Evolutionary conservation across 2,888 invertebrate genomes (phyloP).

Genomic region (Campaea margaritaria): DNA sequence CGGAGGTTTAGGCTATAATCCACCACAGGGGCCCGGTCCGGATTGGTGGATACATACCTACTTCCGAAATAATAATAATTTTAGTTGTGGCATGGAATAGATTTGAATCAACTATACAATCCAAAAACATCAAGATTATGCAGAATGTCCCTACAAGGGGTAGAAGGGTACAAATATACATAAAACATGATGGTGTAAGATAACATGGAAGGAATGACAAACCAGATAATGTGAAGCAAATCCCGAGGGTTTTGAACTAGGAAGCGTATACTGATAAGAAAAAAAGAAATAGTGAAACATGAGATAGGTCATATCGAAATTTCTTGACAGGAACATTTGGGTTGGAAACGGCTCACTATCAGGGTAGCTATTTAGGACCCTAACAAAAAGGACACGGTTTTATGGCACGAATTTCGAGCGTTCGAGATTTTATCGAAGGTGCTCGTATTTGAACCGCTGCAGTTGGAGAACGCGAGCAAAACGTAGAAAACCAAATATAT

Average conservation of each 20-base stretch:
- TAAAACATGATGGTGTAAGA: conserved; percentile 26
- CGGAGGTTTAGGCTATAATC: too few species aligned
- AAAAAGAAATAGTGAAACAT: conserved; percentile 11
- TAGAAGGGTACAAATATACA: conserved; percentile 10
- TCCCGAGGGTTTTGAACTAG: conserved; percentile 23
- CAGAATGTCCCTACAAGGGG: conserved; percentile 7
- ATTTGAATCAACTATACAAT: background rate
- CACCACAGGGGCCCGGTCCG: too few species aligned
- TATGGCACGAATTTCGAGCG: too few species aligned
- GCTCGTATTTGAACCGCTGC: too few species aligned
- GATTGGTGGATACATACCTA: too few species aligned
- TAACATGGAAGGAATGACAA: conserved; percentile 17
- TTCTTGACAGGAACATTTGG: conserved; percentile 1
- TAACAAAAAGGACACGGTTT: too few species aligned
- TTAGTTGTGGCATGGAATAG: too few species aligned
- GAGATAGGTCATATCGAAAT: background rate
- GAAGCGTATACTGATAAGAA: conserved; percentile 13
- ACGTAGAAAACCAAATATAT: too few species aligned
- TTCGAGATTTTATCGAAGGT: too few species aligned
- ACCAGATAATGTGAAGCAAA: conserved; percentile 21
- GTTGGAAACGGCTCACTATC: background rate
- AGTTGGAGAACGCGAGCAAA: too few species aligned
- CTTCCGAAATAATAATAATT: too few species aligned
- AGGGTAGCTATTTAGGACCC: background rate
- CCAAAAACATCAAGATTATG: conserved; percentile 6